phyloP scores from a whole-genome alignment of 2,797 vertebrate genomes.

The Urosaurus nigricauda region DNA sequence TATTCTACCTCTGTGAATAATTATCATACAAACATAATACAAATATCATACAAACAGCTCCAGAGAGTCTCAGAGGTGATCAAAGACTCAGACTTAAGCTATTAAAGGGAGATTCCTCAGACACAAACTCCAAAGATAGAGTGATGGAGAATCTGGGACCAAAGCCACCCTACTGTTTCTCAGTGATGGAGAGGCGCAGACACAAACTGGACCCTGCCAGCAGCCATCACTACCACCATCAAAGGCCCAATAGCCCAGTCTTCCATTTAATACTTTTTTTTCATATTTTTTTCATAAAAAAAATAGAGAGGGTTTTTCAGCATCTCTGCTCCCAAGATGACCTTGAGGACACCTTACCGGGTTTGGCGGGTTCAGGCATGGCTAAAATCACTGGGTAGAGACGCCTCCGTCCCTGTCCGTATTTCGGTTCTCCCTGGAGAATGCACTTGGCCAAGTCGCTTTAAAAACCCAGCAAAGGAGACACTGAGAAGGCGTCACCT shows the following conservation, averaged over 20 bases:
- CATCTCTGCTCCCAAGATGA: slow-evolving; percentile 2
- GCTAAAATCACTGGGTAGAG: slow-evolving; percentile 11
- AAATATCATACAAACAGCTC: not conserved
- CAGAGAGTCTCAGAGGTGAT: not conserved
- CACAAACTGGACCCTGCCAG: not conserved
- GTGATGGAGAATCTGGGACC: not conserved
- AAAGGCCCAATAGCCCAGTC: not conserved
- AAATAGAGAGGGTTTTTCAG: not conserved
- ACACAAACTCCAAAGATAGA: not conserved
- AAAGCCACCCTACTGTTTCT: not conserved
- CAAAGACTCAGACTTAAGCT: not conserved
- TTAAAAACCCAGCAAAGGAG: slow-evolving; percentile 61
- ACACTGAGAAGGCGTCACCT: slow-evolving; percentile 62
- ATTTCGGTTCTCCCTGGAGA: slow-evolving; percentile 41
- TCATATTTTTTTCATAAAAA: not conserved
- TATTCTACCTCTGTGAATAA: not conserved
- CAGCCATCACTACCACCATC: too few species aligned
- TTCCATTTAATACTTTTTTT: not conserved
- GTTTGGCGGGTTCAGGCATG: slow-evolving; percentile 47
- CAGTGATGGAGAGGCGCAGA: not conserved
- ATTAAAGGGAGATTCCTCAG: not conserved
- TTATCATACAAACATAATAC: too few species aligned
- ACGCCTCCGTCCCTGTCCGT: slow-evolving; percentile 11
- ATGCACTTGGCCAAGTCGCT: slow-evolving; percentile 43
- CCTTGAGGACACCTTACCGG: slow-evolving; percentile 37